Base-by-base conservation (phyloP, 2,797 vertebrate species). In the Lagocephalus sceleratus region DNA sequence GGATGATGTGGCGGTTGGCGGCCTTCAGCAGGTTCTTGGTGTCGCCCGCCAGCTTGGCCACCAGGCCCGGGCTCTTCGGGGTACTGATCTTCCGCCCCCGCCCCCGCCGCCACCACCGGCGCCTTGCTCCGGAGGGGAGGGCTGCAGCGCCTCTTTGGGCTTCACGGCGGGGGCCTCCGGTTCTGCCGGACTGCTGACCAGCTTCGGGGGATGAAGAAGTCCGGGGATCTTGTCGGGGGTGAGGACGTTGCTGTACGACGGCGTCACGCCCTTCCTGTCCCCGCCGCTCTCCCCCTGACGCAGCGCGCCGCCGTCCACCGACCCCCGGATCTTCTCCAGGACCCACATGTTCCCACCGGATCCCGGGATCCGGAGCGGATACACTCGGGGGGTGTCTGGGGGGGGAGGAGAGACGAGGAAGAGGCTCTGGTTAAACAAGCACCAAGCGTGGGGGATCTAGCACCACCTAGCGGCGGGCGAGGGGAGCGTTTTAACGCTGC, bases 191-290 rank as follows among this genome's bases (percentile, higher is more conserved):
- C 76, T 87, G 6, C 90, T 89, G 10, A 92, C 90, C 20, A 99
- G 89, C 79, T 96, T 98, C 1, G 96, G 97, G 0, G 97, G 97
- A 98, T 99, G 76, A 98, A 99, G 67, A 99, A 98, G 77, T 98
- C 96, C 0, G 97, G 97, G 97, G 80, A 98, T 99, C 79, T 98
- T 98, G 82, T 98, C 97, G 0, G 96, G 97, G 1, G 97, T 98
- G 73, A 99, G 93, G 60, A 99, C 95, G 2, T 99, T 99, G 85
- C 94, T 94, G 86, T 95, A 95, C 9, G 90, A 80, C 0, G 92
- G 75, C 17, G 74, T 78, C 40, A 78, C 79, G 10, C 73, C 73
- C 62, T 80, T 89, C 66, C 87, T 93, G 62, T 94, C 93, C 0
- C 86, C 87, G 0, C 86, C 87, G 0, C 83, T 70, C 14, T 94